A percentile compares a stretch with the other conserved stretches of the same genome.
These are phyloP conservation scores for Drosophila peninsularis DNA, from an alignment of 2,888 invertebrate genomes.

Conservation along the genomic window DNA sequence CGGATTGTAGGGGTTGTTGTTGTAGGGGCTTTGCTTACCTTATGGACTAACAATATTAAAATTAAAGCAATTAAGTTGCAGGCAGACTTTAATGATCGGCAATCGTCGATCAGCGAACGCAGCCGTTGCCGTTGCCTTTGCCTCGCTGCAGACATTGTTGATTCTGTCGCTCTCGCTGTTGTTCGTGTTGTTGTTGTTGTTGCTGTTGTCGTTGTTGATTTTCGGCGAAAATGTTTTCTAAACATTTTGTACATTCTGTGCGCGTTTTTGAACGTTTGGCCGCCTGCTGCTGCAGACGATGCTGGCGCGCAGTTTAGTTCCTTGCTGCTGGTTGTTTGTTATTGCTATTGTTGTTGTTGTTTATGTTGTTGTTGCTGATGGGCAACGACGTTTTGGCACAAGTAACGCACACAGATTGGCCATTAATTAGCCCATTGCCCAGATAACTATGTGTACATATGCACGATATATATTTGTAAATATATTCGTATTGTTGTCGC, in stretches of 20 bases:
- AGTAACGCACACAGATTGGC: slow-evolving; percentile 43
- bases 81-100: slow-evolving; percentile 81
- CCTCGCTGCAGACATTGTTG: slow-evolving; percentile 59
- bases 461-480: background rate
- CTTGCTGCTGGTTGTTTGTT: slow-evolving; percentile 24
- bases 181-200: slow-evolving; percentile 20
- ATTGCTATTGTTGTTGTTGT: slow-evolving; percentile 14
- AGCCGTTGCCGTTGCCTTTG: slow-evolving; percentile 44
- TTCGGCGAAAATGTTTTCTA: slow-evolving; percentile 84
- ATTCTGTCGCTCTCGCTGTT: slow-evolving; percentile 16
- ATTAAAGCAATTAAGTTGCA: slow-evolving; percentile 82
- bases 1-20: slow-evolving; percentile 26
- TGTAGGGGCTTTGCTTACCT: slow-evolving; percentile 75
- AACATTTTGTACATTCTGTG: slow-evolving; percentile 83
- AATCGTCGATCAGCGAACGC: slow-evolving; percentile 69
- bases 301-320: slow-evolving; percentile 43
- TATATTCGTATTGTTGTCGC: slow-evolving; percentile 33
- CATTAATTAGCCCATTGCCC: slow-evolving; percentile 68
- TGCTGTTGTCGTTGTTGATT: slow-evolving; percentile 68
- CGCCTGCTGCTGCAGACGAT: slow-evolving; percentile 47
- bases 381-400: slow-evolving; percentile 48
- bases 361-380: slow-evolving; percentile 27
- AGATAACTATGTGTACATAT: slow-evolving; percentile 30
- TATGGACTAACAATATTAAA: slow-evolving; percentile 83
- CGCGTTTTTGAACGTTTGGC: slow-evolving; percentile 46